Evolutionary conservation across 2,888 invertebrate species (phyloP).

Genomic region (Ashinkailepas kermadecensis): DNA sequence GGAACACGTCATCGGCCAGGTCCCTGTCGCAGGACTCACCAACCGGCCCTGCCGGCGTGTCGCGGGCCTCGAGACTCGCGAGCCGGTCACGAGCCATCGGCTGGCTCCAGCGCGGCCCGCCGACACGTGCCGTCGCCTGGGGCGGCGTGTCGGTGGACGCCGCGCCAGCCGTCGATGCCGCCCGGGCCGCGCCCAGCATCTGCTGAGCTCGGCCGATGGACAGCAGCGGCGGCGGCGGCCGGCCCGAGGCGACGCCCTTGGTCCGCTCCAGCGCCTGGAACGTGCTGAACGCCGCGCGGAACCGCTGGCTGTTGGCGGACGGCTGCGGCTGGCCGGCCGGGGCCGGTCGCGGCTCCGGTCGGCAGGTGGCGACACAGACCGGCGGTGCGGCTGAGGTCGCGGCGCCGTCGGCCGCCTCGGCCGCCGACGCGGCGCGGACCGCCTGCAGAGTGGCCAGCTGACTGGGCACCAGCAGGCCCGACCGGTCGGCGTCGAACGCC

Average conservation of each 20-base stretch:
- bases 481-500: not conserved
- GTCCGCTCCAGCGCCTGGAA: not conserved
- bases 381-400: not conserved
- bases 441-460: not conserved
- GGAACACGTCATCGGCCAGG: too few relatives aligned
- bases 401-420: not conserved
- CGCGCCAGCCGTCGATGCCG: too few relatives aligned
- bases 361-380: not conserved
- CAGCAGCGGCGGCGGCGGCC: too few relatives aligned
- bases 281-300: not conserved
- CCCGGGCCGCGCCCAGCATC: too few relatives aligned
- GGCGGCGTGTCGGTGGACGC: too few relatives aligned
- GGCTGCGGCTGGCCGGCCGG: not conserved
- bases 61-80: too few relatives aligned
- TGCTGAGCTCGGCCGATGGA: too few relatives aligned
- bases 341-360: not conserved
- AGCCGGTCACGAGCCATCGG: too few relatives aligned
- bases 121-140: too few relatives aligned
- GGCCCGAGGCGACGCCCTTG: not conserved
- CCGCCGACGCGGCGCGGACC: not conserved
- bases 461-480: slow-evolving; percentile 17
- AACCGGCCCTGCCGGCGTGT: too few relatives aligned
- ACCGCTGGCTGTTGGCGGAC: not conserved
- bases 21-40: too few relatives aligned
- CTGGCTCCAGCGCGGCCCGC: too few relatives aligned